Base-by-base conservation (phyloP, 2,113 vertebrate genomes). In the Baryphthengus martii region DNA sequence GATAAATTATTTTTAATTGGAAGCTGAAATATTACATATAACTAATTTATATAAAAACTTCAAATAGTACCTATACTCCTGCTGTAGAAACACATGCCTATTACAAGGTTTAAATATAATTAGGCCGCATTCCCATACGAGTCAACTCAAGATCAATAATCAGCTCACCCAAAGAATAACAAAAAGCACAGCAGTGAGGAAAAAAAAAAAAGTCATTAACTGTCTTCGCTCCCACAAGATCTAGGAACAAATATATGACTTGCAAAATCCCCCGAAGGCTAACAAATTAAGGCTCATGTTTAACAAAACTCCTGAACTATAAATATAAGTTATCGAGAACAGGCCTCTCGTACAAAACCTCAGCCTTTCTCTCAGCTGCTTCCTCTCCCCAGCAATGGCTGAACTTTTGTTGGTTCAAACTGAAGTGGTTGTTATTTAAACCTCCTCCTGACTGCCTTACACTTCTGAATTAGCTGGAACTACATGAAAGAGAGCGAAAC, bases 251-350 rank as follows among this genome's bases (percentile, higher is more conserved):
- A 90, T 8, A 78, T 2, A 49, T 11, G 45, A 76, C 47, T 88
- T 82, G 42, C 55, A 91, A 82, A 87, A 70, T 59, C 63, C 81
- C 80, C 61, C 21, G 4, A 80, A 42, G 89, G 23, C n/a, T 93
- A 93, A 91, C 58, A 94, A 94, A 94, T 91, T 80, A 90, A 75
- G 42, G 35, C 35, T 80, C 42, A 52, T 45, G 67, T 94, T 93
- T 93, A 88, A 95, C 70, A 92, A 82, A 94, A 91, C 79, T 94
- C 70, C 66, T 94, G n/a, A 91, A 80, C 55, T 52, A 59, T 74
- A 63, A 85, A 68, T 37, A 39, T 7, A 58, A 3, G 9, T 85
- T 90, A 85, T 58, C 71, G 85, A 83, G 70, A 88, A 14, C n/a
- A 94, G 63, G 53, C 61, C 49, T 77, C 71, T 78, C n/a, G 50